Evolutionary conservation across 2,888 invertebrate genomes (phyloP).

Genomic region (Cepaea hortensis): DNA sequence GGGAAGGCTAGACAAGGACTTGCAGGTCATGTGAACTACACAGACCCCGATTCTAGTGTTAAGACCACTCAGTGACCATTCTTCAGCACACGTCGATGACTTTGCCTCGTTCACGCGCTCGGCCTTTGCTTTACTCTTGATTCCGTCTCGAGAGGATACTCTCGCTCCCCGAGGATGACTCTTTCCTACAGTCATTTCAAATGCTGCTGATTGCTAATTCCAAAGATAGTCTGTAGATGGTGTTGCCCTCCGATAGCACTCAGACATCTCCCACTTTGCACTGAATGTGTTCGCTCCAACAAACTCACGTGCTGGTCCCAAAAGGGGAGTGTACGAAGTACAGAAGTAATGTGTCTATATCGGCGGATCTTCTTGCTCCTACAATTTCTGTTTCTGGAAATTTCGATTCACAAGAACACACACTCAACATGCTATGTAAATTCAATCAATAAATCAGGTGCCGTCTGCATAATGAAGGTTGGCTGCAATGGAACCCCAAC

Average conservation of each 20-base stretch:
- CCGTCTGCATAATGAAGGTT: too few relatives aligned
- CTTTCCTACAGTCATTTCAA: slow-evolving; percentile 10
- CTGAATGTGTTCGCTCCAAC: neutral
- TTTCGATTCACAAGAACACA: too few relatives aligned
- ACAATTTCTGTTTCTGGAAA: too few relatives aligned
- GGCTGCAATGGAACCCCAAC: too few relatives aligned
- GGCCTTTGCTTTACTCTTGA: slow-evolving; percentile 11
- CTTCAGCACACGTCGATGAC: neutral
- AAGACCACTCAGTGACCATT: slow-evolving; percentile 23
- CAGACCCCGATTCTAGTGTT: neutral
- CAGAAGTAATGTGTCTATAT: too few relatives aligned
- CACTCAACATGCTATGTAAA: too few relatives aligned
- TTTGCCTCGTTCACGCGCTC: slow-evolving; percentile 11
- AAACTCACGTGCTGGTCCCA: slow-evolving; percentile 15
- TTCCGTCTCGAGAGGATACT: slow-evolving; percentile 18
- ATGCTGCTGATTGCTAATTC: slow-evolving; percentile 30
- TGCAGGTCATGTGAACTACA: neutral
- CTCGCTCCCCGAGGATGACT: neutral
- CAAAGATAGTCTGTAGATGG: neutral
- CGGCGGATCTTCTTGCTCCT: too few relatives aligned
- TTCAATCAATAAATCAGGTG: too few relatives aligned
- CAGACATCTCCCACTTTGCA: neutral
- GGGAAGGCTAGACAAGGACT: neutral
- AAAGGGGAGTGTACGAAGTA: neutral
- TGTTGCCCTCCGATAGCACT: neutral